Evolutionary conservation across 2,888 invertebrate species (phyloP).

Genomic region (Lasioglossum figueresi): DNA sequence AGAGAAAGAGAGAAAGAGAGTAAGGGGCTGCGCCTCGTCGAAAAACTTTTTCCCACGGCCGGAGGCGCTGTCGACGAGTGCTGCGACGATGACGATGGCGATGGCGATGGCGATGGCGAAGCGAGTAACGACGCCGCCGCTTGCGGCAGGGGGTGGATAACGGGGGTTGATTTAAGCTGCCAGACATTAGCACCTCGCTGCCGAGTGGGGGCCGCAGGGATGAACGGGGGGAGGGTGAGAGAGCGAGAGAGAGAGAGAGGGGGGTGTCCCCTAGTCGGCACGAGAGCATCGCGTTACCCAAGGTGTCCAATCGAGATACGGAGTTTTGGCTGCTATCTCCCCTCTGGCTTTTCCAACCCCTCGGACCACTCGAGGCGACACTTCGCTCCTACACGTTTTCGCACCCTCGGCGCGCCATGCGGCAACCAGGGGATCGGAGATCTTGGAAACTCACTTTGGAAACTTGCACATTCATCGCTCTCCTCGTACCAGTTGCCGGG

Average conservation of each 20-base stretch:
- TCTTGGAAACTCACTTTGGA: slow-evolving; percentile 68
- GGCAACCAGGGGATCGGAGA: slow-evolving; percentile 34
- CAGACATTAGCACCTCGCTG: slow-evolving; percentile 75
- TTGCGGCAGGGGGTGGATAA: slow-evolving; percentile 20
- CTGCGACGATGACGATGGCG: slow-evolving; percentile 17
- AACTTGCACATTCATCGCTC: slow-evolving; percentile 67
- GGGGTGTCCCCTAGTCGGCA: slow-evolving; percentile 50
- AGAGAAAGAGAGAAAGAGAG: neutral
- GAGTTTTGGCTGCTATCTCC: slow-evolving; percentile 58
- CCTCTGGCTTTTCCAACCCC: slow-evolving; percentile 19
- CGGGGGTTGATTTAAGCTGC: slow-evolving; percentile 72
- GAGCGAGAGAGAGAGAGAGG: neutral
- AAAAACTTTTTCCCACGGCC: slow-evolving; percentile 67
- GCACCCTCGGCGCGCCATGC: slow-evolving; percentile 44
- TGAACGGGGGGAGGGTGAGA: neutral
- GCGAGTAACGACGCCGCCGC: slow-evolving; percentile 30
- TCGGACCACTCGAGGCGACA: slow-evolving; percentile 50
- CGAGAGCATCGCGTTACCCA: slow-evolving; percentile 52
- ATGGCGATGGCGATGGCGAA: slow-evolving; percentile 32
- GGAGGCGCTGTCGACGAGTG: slow-evolving; percentile 44
- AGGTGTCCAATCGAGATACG: slow-evolving; percentile 71
- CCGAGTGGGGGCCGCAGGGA: neutral
- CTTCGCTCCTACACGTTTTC: slow-evolving; percentile 57
- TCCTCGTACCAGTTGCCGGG: slow-evolving; percentile 25
- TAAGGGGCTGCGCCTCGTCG: neutral